These are phyloP conservation scores for Entomyzon cyanotis DNA, from an alignment of 2,113 vertebrate genomes.

Conservation along the genomic window DNA sequence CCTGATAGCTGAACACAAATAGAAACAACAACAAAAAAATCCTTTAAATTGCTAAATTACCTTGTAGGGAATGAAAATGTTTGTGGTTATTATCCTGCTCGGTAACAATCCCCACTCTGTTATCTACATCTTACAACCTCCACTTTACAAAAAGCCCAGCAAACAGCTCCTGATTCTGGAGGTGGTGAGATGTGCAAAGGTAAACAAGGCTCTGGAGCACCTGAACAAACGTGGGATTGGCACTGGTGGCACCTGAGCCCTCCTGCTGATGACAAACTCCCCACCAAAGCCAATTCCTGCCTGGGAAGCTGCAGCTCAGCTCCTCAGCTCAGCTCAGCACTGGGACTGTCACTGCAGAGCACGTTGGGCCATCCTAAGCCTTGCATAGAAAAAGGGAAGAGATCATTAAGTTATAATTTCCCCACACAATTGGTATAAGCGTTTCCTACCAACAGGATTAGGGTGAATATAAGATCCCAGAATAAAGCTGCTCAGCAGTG, in stretches of 20 bases:
- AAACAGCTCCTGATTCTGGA: slow-evolving; percentile 54
- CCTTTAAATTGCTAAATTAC: neutral
- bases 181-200: slow-evolving; percentile 7
- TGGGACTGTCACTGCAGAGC: slow-evolving; percentile 63
- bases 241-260: slow-evolving; percentile 6
- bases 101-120: neutral
- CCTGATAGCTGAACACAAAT: neutral
- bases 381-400: slow-evolving; percentile 65
- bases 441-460: slow-evolving; percentile 81
- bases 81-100: neutral
- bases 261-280: slow-evolving; percentile 4
- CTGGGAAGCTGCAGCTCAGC: slow-evolving; percentile 58
- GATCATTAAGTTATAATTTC: slow-evolving; percentile 84
- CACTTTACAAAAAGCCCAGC: neutral
- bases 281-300: slow-evolving; percentile 28
- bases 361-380: slow-evolving; percentile 60
- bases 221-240: neutral
- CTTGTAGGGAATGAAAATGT: neutral
- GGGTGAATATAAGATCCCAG: slow-evolving; percentile 72
- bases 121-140: slow-evolving; percentile 29
- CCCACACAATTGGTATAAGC: slow-evolving; percentile 77
- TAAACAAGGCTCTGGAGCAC: slow-evolving; percentile 32
- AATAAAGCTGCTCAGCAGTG: slow-evolving; percentile 80
- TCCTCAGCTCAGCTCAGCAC: slow-evolving; percentile 42
- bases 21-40: neutral